Conservation (phyloP, 1,140 invertebrate genomes). For the Formica exsecta region DNA sequence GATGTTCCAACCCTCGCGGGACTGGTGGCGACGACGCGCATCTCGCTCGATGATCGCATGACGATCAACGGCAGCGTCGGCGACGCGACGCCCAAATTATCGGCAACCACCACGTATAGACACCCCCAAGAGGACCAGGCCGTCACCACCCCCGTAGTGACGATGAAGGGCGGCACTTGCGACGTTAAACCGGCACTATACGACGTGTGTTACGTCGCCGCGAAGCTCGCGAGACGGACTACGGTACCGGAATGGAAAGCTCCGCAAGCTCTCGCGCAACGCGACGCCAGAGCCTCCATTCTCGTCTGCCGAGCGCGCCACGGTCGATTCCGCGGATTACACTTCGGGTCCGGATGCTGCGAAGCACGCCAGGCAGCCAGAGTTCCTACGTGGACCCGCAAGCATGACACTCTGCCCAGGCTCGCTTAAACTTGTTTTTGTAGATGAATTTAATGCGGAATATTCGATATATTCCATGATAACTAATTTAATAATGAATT, state of each 20-base stretch:
- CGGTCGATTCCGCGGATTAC: slow-evolving; percentile 79
- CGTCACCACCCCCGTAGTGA: not conserved
- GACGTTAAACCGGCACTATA: slow-evolving; percentile 44
- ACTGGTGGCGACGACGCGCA: slow-evolving; percentile 23
- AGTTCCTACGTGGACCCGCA: slow-evolving; percentile 12
- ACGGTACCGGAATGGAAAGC: slow-evolving; percentile 80
- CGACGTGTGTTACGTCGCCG: slow-evolving; percentile 71
- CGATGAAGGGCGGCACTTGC: slow-evolving; percentile 32
- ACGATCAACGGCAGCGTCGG: not conserved
- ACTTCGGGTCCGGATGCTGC: slow-evolving; percentile 62
- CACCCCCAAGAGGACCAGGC: not conserved
- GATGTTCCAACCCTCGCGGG: not conserved
- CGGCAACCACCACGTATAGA: not conserved
- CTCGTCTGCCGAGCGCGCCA: slow-evolving; percentile 69
- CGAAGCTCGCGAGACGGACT: slow-evolving; percentile 82
- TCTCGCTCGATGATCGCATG: not conserved
- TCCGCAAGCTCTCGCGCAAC: slow-evolving; percentile 74
- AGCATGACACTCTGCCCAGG: not conserved
- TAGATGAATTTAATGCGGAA: too few species aligned
- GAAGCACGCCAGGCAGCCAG: not conserved
- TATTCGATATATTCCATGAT: too few species aligned
- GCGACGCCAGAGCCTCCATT: slow-evolving; percentile 78
- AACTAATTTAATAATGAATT: too few species aligned
- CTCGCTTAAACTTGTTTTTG: slow-evolving; percentile 32
- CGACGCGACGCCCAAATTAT: slow-evolving; percentile 14